Conservation (phyloP, 2,888 invertebrate genomes). For the Mythimna vitellina region DNA sequence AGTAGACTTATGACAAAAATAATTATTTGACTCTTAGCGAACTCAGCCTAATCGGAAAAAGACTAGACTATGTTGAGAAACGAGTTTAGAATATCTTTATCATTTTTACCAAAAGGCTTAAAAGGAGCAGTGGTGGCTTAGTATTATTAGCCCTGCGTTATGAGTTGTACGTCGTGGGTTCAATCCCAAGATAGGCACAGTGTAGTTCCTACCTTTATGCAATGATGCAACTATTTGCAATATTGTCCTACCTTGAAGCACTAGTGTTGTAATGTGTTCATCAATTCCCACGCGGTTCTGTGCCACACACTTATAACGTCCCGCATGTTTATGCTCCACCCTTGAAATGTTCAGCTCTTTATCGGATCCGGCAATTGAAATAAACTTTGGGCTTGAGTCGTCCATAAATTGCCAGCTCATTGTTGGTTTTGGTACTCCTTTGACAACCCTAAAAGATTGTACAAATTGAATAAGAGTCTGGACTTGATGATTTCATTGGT, state of each 20-base stretch:
- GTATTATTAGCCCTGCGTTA: too few relatives aligned
- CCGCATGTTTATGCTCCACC: constrained; percentile 21
- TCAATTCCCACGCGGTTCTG: constrained; percentile 25
- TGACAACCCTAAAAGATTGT: neutral
- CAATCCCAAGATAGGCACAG: too few relatives aligned
- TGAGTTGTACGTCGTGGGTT: too few relatives aligned
- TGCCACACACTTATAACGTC: constrained; percentile 51
- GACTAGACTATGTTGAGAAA: too few relatives aligned
- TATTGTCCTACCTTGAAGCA: constrained; percentile 41
- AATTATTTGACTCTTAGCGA: too few relatives aligned
- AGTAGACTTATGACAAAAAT: too few relatives aligned
- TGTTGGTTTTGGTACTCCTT: constrained; percentile 47
- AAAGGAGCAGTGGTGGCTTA: too few relatives aligned
- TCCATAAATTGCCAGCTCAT: constrained; percentile 32
- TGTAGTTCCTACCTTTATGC: too few relatives aligned
- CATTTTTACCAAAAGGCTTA: too few relatives aligned
- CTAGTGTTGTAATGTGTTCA: constrained; percentile 41
- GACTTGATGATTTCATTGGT: neutral
- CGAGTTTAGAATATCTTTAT: too few relatives aligned
- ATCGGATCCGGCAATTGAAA: neutral
- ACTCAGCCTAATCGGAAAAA: too few relatives aligned
- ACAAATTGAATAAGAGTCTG: neutral
- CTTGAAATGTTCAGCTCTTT: constrained; percentile 11
- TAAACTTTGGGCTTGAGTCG: constrained; percentile 1
- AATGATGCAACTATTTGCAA: neutral